Evolutionary conservation across 2,113 vertebrate species (phyloP).

Genomic region (Accipiter cooperii): DNA sequence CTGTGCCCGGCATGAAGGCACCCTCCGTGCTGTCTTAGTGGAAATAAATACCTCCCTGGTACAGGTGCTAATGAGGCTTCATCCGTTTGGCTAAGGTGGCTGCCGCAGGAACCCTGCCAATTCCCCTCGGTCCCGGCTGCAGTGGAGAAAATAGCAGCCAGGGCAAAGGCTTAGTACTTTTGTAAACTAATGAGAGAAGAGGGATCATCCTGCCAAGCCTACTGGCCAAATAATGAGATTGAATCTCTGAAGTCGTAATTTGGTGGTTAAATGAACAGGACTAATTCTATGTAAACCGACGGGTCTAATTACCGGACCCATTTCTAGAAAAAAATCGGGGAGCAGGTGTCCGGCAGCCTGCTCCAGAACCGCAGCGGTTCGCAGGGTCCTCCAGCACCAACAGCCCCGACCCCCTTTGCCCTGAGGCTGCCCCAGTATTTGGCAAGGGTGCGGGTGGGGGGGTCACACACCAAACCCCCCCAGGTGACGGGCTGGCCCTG

Average conservation of each 20-base stretch:
- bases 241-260: not conserved
- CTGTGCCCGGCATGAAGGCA: not conserved
- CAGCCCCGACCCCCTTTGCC: not conserved
- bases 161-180: not conserved
- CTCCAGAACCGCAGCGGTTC: rapidly evolving
- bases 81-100: not conserved
- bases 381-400: not conserved
- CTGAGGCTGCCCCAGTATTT: rapidly evolving
- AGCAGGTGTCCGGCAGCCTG: not conserved
- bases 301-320: not conserved
- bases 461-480: not conserved
- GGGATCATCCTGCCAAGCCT: not conserved
- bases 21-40: not conserved
- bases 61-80: conserved; percentile 22
- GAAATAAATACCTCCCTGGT: not conserved
- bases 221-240: not conserved
- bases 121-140: not conserved
- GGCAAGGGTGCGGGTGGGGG: not conserved
- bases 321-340: not conserved
- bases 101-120: not conserved
- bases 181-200: not conserved
- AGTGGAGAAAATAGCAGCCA: not conserved
- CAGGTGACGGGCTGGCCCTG: rapidly evolving
- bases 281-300: not conserved
- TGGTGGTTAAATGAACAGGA: not conserved